phyloP scores from a whole-genome alignment of 2,888 invertebrate genomes.

The Rhamnusium bicolor region DNA sequence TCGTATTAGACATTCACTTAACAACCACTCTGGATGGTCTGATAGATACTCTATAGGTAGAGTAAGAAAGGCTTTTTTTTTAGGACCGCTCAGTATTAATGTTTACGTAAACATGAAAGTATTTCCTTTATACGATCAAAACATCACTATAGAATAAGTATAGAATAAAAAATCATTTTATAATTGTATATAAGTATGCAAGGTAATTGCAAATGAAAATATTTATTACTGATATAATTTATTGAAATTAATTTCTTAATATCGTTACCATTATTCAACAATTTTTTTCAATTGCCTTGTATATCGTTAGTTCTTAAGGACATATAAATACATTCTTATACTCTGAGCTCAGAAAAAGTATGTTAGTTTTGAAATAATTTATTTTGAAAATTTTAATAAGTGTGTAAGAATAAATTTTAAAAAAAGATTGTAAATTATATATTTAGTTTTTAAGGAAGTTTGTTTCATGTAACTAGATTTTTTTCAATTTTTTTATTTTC shows the following conservation, averaged over 20 bases:
- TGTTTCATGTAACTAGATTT: slow-evolving; percentile 54
- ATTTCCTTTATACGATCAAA: slow-evolving; percentile 50
- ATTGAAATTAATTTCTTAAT: slow-evolving; percentile 44
- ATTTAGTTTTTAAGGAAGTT: slow-evolving; percentile 52
- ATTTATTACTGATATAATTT: slow-evolving; percentile 47
- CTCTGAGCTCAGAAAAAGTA: slow-evolving; percentile 40
- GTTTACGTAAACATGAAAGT: slow-evolving; percentile 43
- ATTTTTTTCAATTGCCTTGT: slow-evolving; percentile 42
- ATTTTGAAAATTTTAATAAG: slow-evolving; percentile 42
- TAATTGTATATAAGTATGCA: slow-evolving; percentile 57
- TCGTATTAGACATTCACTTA: background rate
- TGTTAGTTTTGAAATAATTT: slow-evolving; percentile 39
- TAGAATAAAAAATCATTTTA: slow-evolving; percentile 50
- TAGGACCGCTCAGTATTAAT: slow-evolving; percentile 44
- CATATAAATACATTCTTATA: slow-evolving; percentile 49
- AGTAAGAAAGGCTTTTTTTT: slow-evolving; percentile 11
- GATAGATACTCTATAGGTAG: background rate
- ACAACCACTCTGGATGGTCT: too few relatives aligned
- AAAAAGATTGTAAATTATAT: slow-evolving; percentile 55
- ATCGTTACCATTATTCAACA: slow-evolving; percentile 50
- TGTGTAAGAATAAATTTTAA: slow-evolving; percentile 51
- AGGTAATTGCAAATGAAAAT: slow-evolving; percentile 40
- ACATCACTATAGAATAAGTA: slow-evolving; percentile 51
- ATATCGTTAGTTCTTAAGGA: slow-evolving; percentile 43
- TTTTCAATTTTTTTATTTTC: slow-evolving; percentile 43